A percentile compares a stretch with the other conserved stretches of the same genome.
Conservation (phyloP, 2,113 vertebrate genomes). For the Peromyscus leucopus region DNA sequence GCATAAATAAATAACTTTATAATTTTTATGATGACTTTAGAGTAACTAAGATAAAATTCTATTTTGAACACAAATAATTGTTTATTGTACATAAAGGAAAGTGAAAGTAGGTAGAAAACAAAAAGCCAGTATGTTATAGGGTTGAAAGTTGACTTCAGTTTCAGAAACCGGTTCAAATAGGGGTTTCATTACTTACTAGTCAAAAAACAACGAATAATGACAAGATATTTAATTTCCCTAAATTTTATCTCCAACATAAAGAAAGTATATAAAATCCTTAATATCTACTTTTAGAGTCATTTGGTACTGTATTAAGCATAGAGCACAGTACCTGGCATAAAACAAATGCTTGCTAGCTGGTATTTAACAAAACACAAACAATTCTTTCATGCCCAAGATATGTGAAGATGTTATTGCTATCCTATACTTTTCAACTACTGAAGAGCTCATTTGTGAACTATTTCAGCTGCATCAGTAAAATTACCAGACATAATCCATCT, state of each 20-base stretch:
- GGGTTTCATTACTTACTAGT: background rate
- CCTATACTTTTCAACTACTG: background rate
- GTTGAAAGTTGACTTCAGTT: background rate
- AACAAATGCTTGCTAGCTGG: background rate
- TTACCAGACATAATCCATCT: background rate
- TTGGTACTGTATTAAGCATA: background rate
- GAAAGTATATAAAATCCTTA: background rate
- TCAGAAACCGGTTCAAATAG: constrained; percentile 22
- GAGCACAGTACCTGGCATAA: background rate
- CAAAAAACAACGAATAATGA: constrained; percentile 13
- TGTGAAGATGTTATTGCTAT: background rate
- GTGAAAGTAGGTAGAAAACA: background rate
- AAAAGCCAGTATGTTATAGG: background rate
- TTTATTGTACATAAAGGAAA: background rate
- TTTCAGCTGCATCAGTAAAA: background rate
- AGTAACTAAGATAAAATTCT: background rate
- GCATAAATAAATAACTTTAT: constrained; percentile 21
- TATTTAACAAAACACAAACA: background rate
- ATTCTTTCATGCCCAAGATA: background rate
- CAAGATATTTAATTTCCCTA: background rate
- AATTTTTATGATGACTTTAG: background rate
- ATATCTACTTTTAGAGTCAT: background rate
- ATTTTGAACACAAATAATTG: background rate
- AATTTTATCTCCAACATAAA: constrained; percentile 11
- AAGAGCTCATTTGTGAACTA: background rate